Evolutionary conservation across 2,113 vertebrate species (phyloP), one percentile per base, ranked within the genome.

Genomic region (Strix aluco): DNA sequence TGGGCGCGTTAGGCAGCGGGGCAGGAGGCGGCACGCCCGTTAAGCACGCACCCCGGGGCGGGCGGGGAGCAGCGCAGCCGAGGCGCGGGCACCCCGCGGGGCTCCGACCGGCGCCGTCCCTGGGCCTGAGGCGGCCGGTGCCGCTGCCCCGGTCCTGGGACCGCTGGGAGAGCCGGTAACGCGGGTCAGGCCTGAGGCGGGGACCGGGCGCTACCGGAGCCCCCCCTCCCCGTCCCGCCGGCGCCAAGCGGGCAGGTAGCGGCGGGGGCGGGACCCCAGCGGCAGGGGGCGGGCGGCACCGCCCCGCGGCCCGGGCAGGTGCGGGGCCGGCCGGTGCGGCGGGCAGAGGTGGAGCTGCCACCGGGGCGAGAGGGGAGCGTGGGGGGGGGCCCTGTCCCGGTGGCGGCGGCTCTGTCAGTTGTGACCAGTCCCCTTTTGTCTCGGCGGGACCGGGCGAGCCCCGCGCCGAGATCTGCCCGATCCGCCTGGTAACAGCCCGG

Each of bases 401-500:
- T 20, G n/a, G 6, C 23, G 7, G 58, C n/a, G 17, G 63, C 85
- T 51, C 73, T 58, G 69, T 82, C 92, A 92, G 96, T 96, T 95
- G 90, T 91, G 96, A 88, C 89, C 94, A n/a, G n/a, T 59, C 96
- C 97, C 96, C 96, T 40, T 97, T 94, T 74, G 94, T 94, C 32
- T 75, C 62, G 90, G 84, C 72, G 96, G 69, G 91, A 94, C 88
- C 94, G 86, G 81, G 92, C 74, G 74, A 97, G 96, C 97, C 98
- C 96, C 92, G 82, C 54, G 84, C 90, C 66, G 54, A 98, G 97
- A 98, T 99, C 99, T 99, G 98, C 99, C 99, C 36, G 92, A 91
- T 89, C 98, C 98, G 98, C 98, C 98, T 99, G 98, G 99, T 99
- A 99, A 99, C 99, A 99, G 98, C 96, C 97, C 97, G 96, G 97